A percentile compares a stretch with the other conserved stretches of the same genome.
Conservation (phyloP, 2,888 invertebrate species). For the Drosophila helvetica region DNA sequence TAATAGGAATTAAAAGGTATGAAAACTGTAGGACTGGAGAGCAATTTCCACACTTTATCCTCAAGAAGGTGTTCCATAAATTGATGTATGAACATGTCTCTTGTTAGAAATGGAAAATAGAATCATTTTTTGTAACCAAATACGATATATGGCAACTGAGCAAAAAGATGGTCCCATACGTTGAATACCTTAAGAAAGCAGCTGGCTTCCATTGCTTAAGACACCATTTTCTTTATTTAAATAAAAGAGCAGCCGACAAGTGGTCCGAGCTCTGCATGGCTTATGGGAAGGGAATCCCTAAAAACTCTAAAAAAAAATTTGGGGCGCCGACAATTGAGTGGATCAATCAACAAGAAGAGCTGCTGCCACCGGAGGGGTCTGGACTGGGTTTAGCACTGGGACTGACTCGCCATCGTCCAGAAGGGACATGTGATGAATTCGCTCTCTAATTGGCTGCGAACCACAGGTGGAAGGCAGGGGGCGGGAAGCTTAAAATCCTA, state of each 20-base stretch:
- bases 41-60: no score
- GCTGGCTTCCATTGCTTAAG: no score
- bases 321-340: constrained; percentile 21
- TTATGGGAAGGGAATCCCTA: not conserved
- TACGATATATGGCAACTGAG: no score
- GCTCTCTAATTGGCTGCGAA: constrained; percentile 35
- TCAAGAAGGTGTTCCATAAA: no score
- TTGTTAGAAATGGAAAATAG: no score
- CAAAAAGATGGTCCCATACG: no score
- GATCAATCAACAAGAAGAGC: constrained; percentile 30
- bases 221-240: not conserved
- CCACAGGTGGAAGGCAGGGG: not conserved
- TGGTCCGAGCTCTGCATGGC: not conserved
- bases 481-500: constrained; percentile 69
- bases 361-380: constrained; percentile 3
- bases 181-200: not conserved
- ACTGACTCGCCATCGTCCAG: constrained; percentile 5
- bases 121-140: no score
- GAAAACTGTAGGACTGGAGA: no score
- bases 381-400: constrained; percentile 16
- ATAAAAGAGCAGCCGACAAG: not conserved
- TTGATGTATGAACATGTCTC: no score
- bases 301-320: not conserved
- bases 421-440: constrained; percentile 59
- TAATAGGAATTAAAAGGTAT: no score